Percentiles rank a stretch among this genome's conserved stretches.
phyloP scores from a whole-genome alignment of 2,888 invertebrate species.

The Seira musarum region DNA sequence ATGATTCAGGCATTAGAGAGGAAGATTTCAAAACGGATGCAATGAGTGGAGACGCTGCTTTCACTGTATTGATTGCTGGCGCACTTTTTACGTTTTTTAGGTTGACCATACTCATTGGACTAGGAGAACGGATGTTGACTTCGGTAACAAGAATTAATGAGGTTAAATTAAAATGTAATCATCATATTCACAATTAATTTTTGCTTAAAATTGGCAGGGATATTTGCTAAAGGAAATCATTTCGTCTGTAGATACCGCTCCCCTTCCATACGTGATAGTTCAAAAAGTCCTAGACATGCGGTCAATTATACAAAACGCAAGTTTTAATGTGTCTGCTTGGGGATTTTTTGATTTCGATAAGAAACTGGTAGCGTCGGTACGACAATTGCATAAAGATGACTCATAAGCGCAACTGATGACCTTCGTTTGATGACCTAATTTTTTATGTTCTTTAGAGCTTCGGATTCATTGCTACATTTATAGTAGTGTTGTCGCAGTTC shows the following conservation, averaged over 20 bases:
- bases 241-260: conserved; percentile 7
- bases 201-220: too few species aligned
- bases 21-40: background rate
- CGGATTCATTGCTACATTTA: conserved; percentile 33
- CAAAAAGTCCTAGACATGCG: conserved; percentile 18
- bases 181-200: too few species aligned
- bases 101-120: conserved; percentile 5
- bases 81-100: conserved; percentile 12
- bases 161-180: too few species aligned
- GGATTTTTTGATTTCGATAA: conserved; percentile 23
- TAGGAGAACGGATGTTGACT: conserved; percentile 24
- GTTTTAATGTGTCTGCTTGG: conserved; percentile 4
- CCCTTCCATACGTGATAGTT: background rate
- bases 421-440: background rate
- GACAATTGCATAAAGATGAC: background rate
- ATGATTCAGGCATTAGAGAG: background rate
- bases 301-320: conserved; percentile 7
- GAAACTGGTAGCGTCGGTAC: conserved; percentile 16
- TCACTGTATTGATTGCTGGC: background rate
- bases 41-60: background rate
- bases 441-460: conserved; percentile 13
- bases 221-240: background rate
- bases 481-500: conserved; percentile 34
- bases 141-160: too few species aligned
- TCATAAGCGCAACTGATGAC: too few species aligned